phyloP scores from a whole-genome alignment of 2,113 vertebrate species.

The Elephas maximus region DNA sequence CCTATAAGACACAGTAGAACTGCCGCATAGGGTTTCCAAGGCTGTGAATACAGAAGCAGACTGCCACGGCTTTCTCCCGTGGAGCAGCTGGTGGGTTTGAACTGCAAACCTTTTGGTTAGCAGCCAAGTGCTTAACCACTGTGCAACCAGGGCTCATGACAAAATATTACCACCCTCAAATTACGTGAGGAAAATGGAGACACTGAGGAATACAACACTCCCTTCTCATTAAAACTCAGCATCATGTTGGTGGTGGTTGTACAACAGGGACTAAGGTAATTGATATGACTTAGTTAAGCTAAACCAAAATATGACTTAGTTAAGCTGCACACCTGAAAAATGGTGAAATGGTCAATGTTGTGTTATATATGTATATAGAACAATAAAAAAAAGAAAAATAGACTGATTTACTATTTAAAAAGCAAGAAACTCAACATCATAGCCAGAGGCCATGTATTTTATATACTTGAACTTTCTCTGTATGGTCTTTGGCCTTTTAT shows the following conservation, averaged over 20 bases:
- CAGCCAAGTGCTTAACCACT: no score
- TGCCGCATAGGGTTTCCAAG: not conserved
- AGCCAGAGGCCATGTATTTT: not conserved
- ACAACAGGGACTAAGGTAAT: not conserved
- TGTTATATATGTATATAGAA: not conserved
- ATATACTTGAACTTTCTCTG: not conserved
- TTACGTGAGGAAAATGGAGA: not conserved
- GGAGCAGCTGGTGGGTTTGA: not conserved
- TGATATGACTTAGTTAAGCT: not conserved
- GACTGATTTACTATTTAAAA: not conserved
- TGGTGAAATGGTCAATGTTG: not conserved
- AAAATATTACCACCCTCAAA: not conserved
- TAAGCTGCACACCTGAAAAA: not conserved
- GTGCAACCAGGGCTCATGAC: not conserved
- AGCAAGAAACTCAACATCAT: not conserved
- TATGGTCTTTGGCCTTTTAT: not conserved
- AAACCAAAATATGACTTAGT: no score
- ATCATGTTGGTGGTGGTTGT: not conserved
- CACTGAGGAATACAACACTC: not conserved
- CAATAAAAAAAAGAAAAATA: not conserved
- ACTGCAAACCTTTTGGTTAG: not conserved
- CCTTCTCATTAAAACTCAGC: not conserved
- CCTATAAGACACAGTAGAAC: not conserved
- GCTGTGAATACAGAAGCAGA: not conserved
- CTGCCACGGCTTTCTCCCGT: not conserved